A percentile compares a stretch with the other conserved stretches of the same genome.
phyloP scores from a whole-genome alignment of 2,888 invertebrate species.

The Lymantria monacha region DNA sequence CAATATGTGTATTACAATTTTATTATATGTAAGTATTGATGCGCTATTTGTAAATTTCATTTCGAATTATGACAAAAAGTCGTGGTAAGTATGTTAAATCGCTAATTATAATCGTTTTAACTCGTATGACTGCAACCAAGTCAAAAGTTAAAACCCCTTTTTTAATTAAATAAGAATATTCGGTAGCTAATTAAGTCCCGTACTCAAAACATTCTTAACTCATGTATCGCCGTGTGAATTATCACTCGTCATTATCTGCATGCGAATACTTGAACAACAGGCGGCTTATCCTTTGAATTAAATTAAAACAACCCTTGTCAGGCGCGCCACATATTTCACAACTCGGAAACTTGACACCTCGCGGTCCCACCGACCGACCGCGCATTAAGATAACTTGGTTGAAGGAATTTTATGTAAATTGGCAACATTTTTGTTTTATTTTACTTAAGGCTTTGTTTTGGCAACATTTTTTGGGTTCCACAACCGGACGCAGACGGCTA shows the following conservation, averaged over 20 bases:
- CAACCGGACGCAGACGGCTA: neutral
- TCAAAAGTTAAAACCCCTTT: no score
- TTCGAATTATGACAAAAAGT: no score
- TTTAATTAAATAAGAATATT: neutral
- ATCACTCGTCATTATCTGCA: conserved; percentile 64
- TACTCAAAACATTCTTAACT: conserved; percentile 1
- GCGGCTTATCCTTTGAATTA: conserved; percentile 69
- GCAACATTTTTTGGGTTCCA: conserved; percentile 12
- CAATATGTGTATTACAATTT: no score
- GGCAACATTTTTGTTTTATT: conserved; percentile 39
- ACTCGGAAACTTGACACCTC: conserved; percentile 48
- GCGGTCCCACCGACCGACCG: conserved; percentile 23
- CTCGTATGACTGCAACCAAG: no score
- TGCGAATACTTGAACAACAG: conserved; percentile 47
- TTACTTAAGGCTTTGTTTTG: conserved; percentile 3
- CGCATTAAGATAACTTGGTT: conserved; percentile 34
- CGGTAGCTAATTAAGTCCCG: neutral
- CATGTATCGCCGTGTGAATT: conserved; percentile 49
- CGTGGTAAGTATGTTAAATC: no score
- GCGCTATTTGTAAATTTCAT: no score
- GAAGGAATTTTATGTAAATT: conserved; percentile 73
- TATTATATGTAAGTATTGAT: no score
- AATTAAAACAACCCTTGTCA: conserved; percentile 64
- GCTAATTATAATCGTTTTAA: no score
- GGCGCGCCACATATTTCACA: conserved; percentile 61